A percentile compares a stretch with the other conserved stretches of the same genome.
Conservation (phyloP, 2,888 invertebrate species). For the Lasioglossum pauxillum region DNA sequence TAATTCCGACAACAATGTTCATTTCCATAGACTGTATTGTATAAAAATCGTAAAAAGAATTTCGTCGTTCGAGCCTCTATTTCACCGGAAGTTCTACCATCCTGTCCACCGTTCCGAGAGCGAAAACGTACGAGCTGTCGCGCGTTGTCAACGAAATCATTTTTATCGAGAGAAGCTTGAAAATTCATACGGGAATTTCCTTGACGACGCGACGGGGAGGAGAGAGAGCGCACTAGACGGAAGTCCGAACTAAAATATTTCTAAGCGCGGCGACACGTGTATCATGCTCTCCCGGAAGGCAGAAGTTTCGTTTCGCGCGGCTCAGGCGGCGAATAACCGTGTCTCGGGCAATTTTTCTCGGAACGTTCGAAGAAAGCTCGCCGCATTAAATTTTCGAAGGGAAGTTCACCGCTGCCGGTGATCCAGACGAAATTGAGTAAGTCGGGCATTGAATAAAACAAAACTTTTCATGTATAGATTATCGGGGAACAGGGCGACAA, state of each 20-base stretch:
- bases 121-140: neutral
- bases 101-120: neutral
- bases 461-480: neutral
- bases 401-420: neutral
- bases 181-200: constrained; percentile 16
- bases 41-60: too few relatives aligned
- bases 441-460: constrained; percentile 5
- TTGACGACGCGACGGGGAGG: neutral
- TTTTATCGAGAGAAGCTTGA: neutral
- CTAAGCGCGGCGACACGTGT: neutral
- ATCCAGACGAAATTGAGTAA: neutral
- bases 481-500: neutral
- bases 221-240: neutral
- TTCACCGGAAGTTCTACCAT: neutral
- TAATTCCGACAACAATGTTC: too few relatives aligned
- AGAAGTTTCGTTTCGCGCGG: neutral
- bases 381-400: neutral
- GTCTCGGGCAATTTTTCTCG: neutral
- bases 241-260: neutral
- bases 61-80: too few relatives aligned
- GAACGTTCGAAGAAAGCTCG: neutral
- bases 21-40: too few relatives aligned
- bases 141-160: constrained; percentile 1
- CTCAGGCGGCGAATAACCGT: neutral
- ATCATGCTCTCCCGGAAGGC: neutral